Base-by-base conservation (phyloP, 2,797 vertebrate genomes). In the Sylvia borin region DNA sequence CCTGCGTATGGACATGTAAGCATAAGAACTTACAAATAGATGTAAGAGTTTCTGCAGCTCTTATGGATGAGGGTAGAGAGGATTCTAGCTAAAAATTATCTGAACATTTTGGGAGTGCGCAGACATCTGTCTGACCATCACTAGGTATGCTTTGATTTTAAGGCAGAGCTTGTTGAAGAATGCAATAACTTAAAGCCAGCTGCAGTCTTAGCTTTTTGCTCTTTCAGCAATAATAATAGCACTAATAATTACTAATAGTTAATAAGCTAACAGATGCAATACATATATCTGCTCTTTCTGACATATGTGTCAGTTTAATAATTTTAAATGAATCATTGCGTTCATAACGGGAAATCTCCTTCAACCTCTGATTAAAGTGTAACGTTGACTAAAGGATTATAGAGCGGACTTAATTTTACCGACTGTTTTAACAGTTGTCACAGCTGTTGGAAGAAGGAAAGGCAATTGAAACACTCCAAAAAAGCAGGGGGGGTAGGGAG, bases 401-500 rank as follows among this genome's bases (percentile, higher is more conserved):
- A 97, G 97, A 97, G 97, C 95, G 55, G 98, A 98, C 98, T 98
- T 98, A 98, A 98, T 98, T 98, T 98, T 98, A 98, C 98, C 96
- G 98, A 98, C 98, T 98, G 97, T 98, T 98, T 98, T 98, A 98
- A 98, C 98, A 98, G 98, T 98, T 98, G 98, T 98, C 98, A 98
- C 98, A 98, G 98, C 98, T 98, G 98, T 97, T 98, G 97, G 97
- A 92, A 98, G 97, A 97, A 95, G 97, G 97, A 97, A 98, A 97
- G 97, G 97, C 97, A 97, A 97, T 97, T 97, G 97, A 98, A 98
- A 97, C 95, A 95, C 95, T 97, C 94, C 66, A 94, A 97, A 97
- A 97, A 97, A 97, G 75, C 40, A 8, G 36, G 54, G 34, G 42
- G 31, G 7, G 19, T 22, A 12, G 60, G 27, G 65, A 60, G 65